phyloP scores from a whole-genome alignment of 1,140 invertebrate genomes.

The Drosophila tani region DNA sequence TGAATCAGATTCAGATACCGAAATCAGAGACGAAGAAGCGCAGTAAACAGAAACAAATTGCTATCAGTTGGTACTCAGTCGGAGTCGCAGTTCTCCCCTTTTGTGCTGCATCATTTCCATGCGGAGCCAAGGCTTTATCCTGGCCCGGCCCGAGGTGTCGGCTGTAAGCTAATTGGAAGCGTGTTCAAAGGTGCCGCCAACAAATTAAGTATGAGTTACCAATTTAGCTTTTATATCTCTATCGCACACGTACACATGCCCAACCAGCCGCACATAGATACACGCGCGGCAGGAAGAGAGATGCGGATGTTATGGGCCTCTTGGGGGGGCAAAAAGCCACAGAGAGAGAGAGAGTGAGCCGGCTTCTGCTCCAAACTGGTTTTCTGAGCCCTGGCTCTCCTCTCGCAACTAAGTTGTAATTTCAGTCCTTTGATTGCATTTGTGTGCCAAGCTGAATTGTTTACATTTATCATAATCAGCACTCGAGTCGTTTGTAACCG shows the following conservation, averaged over 20 bases:
- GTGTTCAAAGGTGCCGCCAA: slow-evolving; percentile 84
- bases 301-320: slow-evolving; percentile 56
- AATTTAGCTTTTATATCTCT: slow-evolving; percentile 85
- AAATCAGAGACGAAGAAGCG: slow-evolving; percentile 42
- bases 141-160: slow-evolving; percentile 80
- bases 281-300: slow-evolving; percentile 33
- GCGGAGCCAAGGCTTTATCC: slow-evolving; percentile 59
- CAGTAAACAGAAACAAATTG: slow-evolving; percentile 71
- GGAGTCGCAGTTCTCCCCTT: slow-evolving; percentile 37
- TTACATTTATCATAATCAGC: slow-evolving; percentile 82
- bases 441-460: slow-evolving; percentile 78
- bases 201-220: slow-evolving; percentile 85
- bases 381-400: slow-evolving; percentile 43
- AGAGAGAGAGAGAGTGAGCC: background rate
- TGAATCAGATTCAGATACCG: slow-evolving; percentile 54
- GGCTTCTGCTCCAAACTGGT: slow-evolving; percentile 59
- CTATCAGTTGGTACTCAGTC: slow-evolving; percentile 46
- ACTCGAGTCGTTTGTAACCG: slow-evolving; percentile 55
- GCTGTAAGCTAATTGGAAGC: slow-evolving; percentile 85
- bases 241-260: slow-evolving; percentile 65
- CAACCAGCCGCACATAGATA: slow-evolving; percentile 41
- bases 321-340: slow-evolving; percentile 48
- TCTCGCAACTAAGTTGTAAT: slow-evolving; percentile 61
- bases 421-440: slow-evolving; percentile 81
- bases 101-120: slow-evolving; percentile 80